These are phyloP conservation scores for Rhagium mordax DNA, from an alignment of 2,888 invertebrate species.

Conservation along the genomic window DNA sequence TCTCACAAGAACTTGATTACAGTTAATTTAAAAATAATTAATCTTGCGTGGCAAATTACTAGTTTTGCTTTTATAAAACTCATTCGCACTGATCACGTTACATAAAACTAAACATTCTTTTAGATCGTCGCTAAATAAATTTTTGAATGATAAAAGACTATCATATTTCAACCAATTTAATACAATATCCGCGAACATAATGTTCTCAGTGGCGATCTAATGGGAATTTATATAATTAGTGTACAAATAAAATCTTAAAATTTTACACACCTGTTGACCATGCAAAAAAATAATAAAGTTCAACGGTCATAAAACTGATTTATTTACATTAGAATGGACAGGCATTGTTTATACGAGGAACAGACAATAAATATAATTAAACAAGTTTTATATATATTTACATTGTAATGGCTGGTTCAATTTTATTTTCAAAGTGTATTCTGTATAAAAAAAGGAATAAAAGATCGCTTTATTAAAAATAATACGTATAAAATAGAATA, in stretches of 20 bases:
- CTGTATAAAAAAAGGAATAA: too few relatives aligned
- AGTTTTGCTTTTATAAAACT: too few relatives aligned
- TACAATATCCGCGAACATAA: background rate
- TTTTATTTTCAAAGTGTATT: too few relatives aligned
- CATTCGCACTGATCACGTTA: too few relatives aligned
- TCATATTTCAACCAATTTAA: background rate
- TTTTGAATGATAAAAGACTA: background rate
- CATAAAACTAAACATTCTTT: background rate
- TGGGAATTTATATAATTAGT: background rate
- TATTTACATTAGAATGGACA: background rate
- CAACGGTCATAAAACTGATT: conserved; percentile 1
- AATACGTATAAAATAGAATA: too few relatives aligned
- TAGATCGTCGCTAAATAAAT: background rate
- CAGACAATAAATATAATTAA: background rate
- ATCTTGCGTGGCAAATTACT: too few relatives aligned
- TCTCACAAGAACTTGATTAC: too few relatives aligned
- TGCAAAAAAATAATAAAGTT: background rate
- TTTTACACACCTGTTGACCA: conserved; percentile 11
- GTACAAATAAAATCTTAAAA: background rate
- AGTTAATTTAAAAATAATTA: too few relatives aligned
- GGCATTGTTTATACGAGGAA: background rate
- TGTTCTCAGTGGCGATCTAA: background rate
- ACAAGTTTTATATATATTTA: too few relatives aligned
- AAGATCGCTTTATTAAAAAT: too few relatives aligned
- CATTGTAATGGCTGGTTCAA: too few relatives aligned